phyloP scores from a whole-genome alignment of 2,888 invertebrate species.

The Drosophila lutescens region DNA sequence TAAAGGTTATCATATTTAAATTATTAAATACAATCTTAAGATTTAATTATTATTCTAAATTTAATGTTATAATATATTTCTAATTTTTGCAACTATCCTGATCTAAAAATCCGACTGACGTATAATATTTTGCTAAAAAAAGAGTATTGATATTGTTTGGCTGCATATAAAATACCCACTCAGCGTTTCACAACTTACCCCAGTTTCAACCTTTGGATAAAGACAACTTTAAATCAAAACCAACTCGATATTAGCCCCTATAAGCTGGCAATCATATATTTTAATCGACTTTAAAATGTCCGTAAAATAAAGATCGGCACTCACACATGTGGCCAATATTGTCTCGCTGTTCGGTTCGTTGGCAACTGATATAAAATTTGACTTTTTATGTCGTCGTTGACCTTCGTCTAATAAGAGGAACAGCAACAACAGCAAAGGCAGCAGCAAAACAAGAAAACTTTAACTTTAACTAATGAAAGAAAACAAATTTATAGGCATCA shows the following conservation, averaged over 20 bases:
- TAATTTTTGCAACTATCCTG: too few species aligned
- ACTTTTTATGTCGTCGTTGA: slow-evolving; percentile 78
- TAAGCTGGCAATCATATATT: slow-evolving; percentile 47
- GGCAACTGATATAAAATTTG: slow-evolving; percentile 69
- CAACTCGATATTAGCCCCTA: slow-evolving; percentile 36
- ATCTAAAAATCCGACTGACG: background rate
- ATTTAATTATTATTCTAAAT: background rate
- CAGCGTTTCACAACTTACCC: slow-evolving; percentile 2
- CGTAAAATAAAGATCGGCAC: slow-evolving; percentile 45
- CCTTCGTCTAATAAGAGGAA: slow-evolving; percentile 74
- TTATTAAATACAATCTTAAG: too few species aligned
- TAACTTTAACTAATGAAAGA: slow-evolving; percentile 77
- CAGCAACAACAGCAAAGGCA: slow-evolving; percentile 47
- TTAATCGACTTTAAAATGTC: slow-evolving; percentile 75
- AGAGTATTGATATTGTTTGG: background rate
- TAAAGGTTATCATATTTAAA: too few species aligned
- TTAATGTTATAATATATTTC: background rate
- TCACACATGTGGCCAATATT: slow-evolving; percentile 14
- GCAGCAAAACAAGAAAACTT: slow-evolving; percentile 53
- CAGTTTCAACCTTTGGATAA: slow-evolving; percentile 4
- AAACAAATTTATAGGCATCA: slow-evolving; percentile 80
- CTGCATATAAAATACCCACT: background rate
- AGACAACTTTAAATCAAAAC: slow-evolving; percentile 42
- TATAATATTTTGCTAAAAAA: background rate
- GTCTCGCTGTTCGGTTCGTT: slow-evolving; percentile 34